Percentiles rank a stretch among this genome's conserved stretches.
phyloP scores from a whole-genome alignment of 2,888 invertebrate species.

The Cyaniris semiargus region DNA sequence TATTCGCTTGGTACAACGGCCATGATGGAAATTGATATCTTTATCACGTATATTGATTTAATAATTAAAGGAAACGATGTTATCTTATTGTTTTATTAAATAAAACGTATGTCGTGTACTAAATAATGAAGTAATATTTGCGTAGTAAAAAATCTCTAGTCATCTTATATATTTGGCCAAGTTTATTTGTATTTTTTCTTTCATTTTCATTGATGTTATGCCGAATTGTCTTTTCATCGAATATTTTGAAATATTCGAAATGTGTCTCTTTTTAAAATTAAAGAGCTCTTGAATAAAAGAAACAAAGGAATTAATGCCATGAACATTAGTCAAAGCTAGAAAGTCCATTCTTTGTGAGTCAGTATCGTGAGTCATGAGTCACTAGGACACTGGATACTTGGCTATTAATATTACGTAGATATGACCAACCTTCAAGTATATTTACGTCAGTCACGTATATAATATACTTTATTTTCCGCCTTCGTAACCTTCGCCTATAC shows the following conservation, averaged over 20 bases:
- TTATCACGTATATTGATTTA: constrained; percentile 23
- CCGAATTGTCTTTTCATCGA: neutral
- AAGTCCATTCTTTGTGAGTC: neutral
- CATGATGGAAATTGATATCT: constrained; percentile 12
- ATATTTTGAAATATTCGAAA: neutral
- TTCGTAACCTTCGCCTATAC: neutral
- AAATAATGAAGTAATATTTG: neutral
- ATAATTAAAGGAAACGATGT: constrained; percentile 24
- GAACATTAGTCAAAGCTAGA: constrained; percentile 13
- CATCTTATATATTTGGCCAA: neutral
- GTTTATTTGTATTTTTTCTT: neutral
- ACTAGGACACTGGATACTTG: neutral
- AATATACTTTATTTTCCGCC: neutral
- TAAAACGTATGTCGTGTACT: neutral
- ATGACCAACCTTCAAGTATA: neutral
- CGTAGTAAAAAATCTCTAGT: neutral
- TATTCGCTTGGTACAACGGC: neutral
- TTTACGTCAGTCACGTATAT: neutral
- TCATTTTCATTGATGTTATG: neutral
- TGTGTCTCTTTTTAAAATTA: neutral
- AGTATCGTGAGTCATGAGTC: neutral
- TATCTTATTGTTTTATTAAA: constrained; percentile 18
- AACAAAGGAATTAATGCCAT: neutral
- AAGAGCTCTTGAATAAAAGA: neutral
- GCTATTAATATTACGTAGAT: neutral